Evolutionary conservation across 2,797 vertebrate genomes (phyloP), one percentile per base, ranked within the genome.

Genomic region (Meda fulgida): DNA sequence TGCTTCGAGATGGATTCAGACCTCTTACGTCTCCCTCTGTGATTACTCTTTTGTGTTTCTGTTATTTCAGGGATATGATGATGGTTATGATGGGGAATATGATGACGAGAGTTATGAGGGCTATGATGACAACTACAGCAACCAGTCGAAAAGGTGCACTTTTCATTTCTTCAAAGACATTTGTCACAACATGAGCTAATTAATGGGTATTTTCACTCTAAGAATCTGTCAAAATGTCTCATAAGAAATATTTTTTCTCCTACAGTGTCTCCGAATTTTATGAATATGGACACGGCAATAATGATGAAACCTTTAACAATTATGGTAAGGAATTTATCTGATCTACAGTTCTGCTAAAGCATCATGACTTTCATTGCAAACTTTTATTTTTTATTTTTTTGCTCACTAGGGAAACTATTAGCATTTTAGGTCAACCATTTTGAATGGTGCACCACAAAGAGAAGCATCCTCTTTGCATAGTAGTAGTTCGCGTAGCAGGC

Each of bases 261-360:
- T 92, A 63, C 93, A 99, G 98, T 86, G 93, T 96, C 92, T 97
- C 97, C 92, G 98, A 99, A 87, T 99, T 98, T 95, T 99, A 98
- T 86, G 97, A 99, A 92, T 99, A 99, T 0, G 94, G 96, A 93
- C 97, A 97, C 0, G 95, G 96, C 92, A 95, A 95, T 92, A 96
- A 92, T 66, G 97, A 99, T 88, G 98, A 99, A 85, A 92, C 96
- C 92, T 99, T 98, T 91, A 96, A 97, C 93, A 97, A 94, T 94
- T 99, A 99, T 60, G 97, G 98, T 99, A 96, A 97, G 97, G 85
- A 84, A 88, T 84, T 2, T 90, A 87, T 92, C 78, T 66, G 34
- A 58, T 84, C 63, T 58, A 21, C 65, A 78, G 10, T 71, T 29
- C 26, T 69, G 46, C 9, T 71, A 8, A 38, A 75, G 43, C 40